Base-by-base conservation (phyloP, 2,113 vertebrate species). In the Glareola pratincola region DNA sequence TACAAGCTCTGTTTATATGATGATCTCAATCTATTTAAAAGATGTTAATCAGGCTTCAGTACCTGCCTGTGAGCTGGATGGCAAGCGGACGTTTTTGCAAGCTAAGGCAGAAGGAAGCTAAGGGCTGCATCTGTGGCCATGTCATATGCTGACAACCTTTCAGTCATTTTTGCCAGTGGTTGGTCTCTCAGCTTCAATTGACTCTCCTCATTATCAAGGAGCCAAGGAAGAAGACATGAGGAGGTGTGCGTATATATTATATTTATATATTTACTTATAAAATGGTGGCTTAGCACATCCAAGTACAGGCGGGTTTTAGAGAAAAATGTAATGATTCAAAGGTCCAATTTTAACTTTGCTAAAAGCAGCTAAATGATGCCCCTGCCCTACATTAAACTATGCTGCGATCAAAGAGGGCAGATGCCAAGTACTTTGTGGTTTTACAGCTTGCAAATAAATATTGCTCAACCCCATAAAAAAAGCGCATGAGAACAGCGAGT, bases 401-500 rank as follows among this genome's bases (percentile, higher is more conserved):
- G 69, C 50, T 88, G 68, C 5, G 50, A 89, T 89, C 87, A 43
- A 56, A 91, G 57, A 53, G 54, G 68, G 45, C 20, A 69, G 41
- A 84, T 90, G 80, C 92, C 91, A 77, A 92, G 59, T 59, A 67
- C 64, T 93, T 93, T 51, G 81, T 73, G 85, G 63, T 64, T 90
- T 87, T 95, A 75, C 88, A 94, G 66, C 78, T 92, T 80, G 79
- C 76, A 67, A 79, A 93, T 67, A 87, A 80, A 80, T 89, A 84
- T 76, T 76, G 88, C 57, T 71, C 67, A 83, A 66, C 34, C 68
- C 75, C 56, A 57, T 56, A 72, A 93, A 79, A 79, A 79, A 91
- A 71, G 17, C 56, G 8, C 27, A 76, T 22, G 36, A 63, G 67
- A 80, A 80, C 32, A 76, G 10, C 6, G 36, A 30, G 32, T 39